Evolutionary conservation across 2,888 invertebrate genomes (phyloP).

Genomic region (Melinaea menophilus): DNA sequence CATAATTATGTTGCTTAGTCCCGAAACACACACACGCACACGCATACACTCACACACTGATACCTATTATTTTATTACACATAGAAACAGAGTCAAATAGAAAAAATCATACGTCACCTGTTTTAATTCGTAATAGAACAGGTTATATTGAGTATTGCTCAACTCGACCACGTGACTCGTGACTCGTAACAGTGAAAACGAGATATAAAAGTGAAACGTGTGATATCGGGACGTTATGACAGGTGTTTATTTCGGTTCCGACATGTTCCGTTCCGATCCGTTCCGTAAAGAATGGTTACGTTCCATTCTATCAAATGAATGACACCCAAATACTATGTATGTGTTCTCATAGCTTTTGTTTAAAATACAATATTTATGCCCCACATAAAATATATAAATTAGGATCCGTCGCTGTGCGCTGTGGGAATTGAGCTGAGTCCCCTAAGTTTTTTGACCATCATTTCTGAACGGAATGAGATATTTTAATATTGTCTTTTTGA

Average conservation of each 20-base stretch:
- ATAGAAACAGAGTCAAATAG: no score
- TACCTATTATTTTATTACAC: neutral
- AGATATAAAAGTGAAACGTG: slow-evolving; percentile 60
- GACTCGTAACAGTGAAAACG: slow-evolving; percentile 31
- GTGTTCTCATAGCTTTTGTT: no score
- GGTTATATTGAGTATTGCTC: slow-evolving; percentile 7
- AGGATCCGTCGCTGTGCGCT: no score
- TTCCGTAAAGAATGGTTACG: neutral
- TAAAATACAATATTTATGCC: no score
- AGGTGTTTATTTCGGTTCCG: no score
- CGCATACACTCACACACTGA: neutral
- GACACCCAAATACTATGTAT: no score
- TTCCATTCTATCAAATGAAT: no score
- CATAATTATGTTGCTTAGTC: neutral
- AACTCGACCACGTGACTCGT: slow-evolving; percentile 28
- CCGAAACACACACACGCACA: neutral
- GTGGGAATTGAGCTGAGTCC: no score
- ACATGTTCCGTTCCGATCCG: neutral
- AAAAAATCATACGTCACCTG: neutral
- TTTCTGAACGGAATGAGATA: no score
- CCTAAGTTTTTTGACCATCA: no score
- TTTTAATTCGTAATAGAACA: slow-evolving; percentile 11
- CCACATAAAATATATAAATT: no score
- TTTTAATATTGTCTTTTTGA: no score
- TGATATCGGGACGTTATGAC: slow-evolving; percentile 31